These are phyloP conservation scores for Parelbella ahira DNA, from an alignment of 2,888 invertebrate genomes.

Conservation along the genomic window DNA sequence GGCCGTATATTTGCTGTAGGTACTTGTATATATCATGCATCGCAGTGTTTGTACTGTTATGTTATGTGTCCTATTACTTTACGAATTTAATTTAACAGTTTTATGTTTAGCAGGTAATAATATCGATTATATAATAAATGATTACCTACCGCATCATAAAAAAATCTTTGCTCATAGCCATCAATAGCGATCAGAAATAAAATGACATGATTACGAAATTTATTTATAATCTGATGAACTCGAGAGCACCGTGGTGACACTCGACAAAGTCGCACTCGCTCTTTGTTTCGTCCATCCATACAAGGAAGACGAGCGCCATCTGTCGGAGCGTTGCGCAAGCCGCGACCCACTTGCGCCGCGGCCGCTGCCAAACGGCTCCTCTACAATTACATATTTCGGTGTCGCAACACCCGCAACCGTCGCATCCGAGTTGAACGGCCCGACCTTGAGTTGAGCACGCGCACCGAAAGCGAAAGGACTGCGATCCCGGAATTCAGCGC, in stretches of 20 bases:
- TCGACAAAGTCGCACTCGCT: too few relatives aligned
- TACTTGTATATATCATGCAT: not conserved
- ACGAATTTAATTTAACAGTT: too few relatives aligned
- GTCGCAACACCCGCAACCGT: constrained; percentile 66
- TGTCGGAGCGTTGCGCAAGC: constrained; percentile 70
- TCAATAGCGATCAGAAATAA: too few relatives aligned
- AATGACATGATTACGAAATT: too few relatives aligned
- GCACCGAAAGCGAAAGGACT: constrained; percentile 75
- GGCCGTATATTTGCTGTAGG: not conserved
- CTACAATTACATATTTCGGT: constrained; percentile 79
- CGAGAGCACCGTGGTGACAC: too few relatives aligned
- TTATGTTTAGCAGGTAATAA: too few relatives aligned
- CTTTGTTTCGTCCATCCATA: constrained; percentile 43
- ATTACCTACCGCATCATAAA: too few relatives aligned
- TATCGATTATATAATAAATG: too few relatives aligned
- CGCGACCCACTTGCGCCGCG: constrained; percentile 71
- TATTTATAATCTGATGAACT: too few relatives aligned
- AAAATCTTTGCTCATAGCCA: too few relatives aligned
- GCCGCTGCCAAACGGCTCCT: constrained; percentile 78
- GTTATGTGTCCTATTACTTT: too few relatives aligned
- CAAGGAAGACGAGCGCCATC: constrained; percentile 76
- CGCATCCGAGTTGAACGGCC: constrained; percentile 81
- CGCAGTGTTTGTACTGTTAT: constrained; percentile 3
- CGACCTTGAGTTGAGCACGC: constrained; percentile 77
- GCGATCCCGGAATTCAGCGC: constrained; percentile 54